These are phyloP conservation scores for Nothocercus nigrocapillus DNA, from an alignment of 2,113 vertebrate genomes.

Conservation along the genomic window DNA sequence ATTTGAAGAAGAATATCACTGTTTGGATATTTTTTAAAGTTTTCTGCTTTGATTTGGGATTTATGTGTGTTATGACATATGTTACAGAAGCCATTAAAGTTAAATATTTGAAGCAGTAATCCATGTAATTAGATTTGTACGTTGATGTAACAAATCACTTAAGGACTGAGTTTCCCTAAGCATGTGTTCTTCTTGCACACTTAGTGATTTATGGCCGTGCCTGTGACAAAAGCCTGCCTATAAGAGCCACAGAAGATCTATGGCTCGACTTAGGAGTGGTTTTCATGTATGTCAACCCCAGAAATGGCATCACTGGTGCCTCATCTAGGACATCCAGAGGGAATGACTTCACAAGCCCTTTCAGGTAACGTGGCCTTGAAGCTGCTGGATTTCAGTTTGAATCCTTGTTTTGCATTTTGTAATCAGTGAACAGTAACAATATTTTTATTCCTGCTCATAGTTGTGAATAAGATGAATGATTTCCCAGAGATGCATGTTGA, in stretches of 20 bases:
- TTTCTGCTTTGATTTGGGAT: background rate
- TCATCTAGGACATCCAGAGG: background rate
- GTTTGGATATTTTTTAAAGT: background rate
- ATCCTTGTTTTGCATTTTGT: background rate
- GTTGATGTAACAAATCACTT: background rate
- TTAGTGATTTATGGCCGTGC: background rate
- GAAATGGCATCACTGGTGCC: background rate
- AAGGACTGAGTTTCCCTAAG: background rate
- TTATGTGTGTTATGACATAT: background rate
- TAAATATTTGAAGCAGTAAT: background rate
- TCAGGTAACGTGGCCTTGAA: background rate
- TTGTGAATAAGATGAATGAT: background rate
- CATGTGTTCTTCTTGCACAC: background rate
- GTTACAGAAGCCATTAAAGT: background rate
- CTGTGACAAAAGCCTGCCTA: background rate
- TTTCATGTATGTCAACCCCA: background rate
- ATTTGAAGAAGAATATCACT: background rate
- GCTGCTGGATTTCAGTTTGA: background rate
- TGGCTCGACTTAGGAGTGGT: background rate
- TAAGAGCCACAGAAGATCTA: background rate
- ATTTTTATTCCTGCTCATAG: background rate
- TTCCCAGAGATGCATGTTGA: background rate
- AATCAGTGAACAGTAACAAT: background rate
- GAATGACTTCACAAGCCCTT: background rate
- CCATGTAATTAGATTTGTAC: background rate